A percentile compares a stretch with the other conserved stretches of the same genome.
These are phyloP conservation scores for Gallinago jamesoni DNA, from an alignment of 2,113 vertebrate species.

Conservation along the genomic window DNA sequence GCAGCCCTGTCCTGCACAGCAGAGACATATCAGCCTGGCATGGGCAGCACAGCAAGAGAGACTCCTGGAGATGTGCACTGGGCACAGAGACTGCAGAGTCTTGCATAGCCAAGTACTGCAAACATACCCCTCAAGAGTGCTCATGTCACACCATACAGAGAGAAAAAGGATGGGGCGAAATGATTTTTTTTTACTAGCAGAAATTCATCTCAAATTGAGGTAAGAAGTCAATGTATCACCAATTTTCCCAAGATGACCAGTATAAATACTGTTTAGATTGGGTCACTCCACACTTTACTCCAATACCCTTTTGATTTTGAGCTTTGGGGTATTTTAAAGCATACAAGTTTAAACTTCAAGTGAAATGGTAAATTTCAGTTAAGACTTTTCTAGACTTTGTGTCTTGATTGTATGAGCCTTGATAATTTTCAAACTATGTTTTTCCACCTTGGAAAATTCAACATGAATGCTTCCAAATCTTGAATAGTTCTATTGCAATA, in stretches of 20 bases:
- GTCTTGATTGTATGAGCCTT: not conserved
- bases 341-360: not conserved
- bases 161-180: not conserved
- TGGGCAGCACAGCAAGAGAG: not conserved
- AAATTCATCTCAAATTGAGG: not conserved
- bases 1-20: not conserved
- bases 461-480: not conserved
- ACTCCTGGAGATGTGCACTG: not conserved
- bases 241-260: constrained; percentile 22
- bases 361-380: not conserved
- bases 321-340: not conserved
- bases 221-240: not conserved
- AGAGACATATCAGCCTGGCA: not conserved
- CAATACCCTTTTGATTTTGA: constrained; percentile 23
- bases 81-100: not conserved
- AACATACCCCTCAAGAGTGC: rapidly evolving
- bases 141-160: not conserved
- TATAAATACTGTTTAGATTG: not conserved
- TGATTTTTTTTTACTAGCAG: not conserved
- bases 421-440: not conserved
- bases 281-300: not conserved
- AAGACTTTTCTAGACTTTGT: not conserved
- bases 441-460: constrained; percentile 17
- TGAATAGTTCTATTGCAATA: constrained; percentile 3
- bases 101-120: not conserved